Percentiles rank a stretch among this genome's conserved stretches.
phyloP scores from a whole-genome alignment of 2,113 vertebrate species.

The Tragelaphus buxtoni region DNA sequence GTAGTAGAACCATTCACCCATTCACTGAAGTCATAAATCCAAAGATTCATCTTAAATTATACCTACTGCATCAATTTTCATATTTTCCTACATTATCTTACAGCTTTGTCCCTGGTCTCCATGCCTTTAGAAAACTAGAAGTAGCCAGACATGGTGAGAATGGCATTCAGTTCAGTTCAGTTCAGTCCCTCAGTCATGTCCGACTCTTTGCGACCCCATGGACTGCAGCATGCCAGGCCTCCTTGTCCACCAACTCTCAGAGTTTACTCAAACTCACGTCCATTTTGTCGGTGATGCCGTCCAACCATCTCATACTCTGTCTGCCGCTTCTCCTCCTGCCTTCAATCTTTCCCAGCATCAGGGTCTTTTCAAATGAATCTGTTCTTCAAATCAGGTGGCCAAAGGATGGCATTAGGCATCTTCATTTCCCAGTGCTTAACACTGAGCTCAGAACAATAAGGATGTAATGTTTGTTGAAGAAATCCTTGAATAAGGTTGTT shows the following conservation, averaged over 20 bases:
- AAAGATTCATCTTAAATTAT: not conserved
- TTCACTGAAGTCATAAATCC: not conserved
- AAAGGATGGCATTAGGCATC: not conserved
- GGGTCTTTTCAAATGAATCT: not conserved
- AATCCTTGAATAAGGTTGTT: not conserved
- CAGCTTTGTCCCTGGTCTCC: not conserved
- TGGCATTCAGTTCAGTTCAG: not conserved
- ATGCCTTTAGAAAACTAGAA: not conserved
- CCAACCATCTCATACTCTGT: not conserved
- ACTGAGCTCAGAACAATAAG: not conserved
- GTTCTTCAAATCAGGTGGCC: not conserved
- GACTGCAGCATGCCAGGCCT: not conserved
- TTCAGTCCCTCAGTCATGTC: not conserved
- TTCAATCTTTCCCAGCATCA: not conserved
- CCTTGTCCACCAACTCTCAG: not conserved
- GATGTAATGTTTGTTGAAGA: not conserved
- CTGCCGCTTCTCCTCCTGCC: accelerated
- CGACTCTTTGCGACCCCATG: not conserved
- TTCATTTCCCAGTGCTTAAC: not conserved
- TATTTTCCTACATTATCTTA: not conserved
- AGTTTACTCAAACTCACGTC: not conserved
- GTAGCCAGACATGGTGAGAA: not conserved
- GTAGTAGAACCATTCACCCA: not conserved
- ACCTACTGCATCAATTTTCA: not conserved
- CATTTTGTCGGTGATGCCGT: not conserved